Percentiles rank a stretch among this genome's conserved stretches.
These are phyloP conservation scores for Chrysemys picta DNA, from an alignment of 2,113 vertebrate genomes.

Conservation along the genomic window DNA sequence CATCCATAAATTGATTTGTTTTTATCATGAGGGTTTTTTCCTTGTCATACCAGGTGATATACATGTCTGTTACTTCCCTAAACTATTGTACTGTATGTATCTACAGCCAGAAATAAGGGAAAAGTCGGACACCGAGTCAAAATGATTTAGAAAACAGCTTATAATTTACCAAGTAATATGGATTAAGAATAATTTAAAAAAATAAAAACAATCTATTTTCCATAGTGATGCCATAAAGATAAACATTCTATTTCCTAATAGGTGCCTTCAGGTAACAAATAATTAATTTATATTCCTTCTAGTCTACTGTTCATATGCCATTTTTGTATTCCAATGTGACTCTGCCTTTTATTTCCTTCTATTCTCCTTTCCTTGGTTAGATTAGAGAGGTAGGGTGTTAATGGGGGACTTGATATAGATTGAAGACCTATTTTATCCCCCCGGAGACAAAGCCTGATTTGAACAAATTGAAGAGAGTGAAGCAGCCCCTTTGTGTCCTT, in stretches of 20 bases:
- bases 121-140: slow-evolving; percentile 10
- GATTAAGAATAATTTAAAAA: slow-evolving; percentile 45
- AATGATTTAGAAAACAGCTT: slow-evolving; percentile 47
- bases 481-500: slow-evolving; percentile 59
- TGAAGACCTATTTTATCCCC: slow-evolving; percentile 69
- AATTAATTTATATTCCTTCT: neutral
- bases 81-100: slow-evolving; percentile 12
- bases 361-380: slow-evolving; percentile 42
- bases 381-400: slow-evolving; percentile 73
- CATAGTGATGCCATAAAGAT: slow-evolving; percentile 1
- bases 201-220: slow-evolving; percentile 35
- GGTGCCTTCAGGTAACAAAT: slow-evolving; percentile 38
- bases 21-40: slow-evolving; percentile 42
- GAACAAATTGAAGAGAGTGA: slow-evolving; percentile 56
- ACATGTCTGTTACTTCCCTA: neutral
- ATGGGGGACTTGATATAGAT: slow-evolving; percentile 69
- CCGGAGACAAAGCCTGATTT: slow-evolving; percentile 59
- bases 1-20: slow-evolving; percentile 40
- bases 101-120: slow-evolving; percentile 33
- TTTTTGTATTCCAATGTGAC: slow-evolving; percentile 21
- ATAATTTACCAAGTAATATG: slow-evolving; percentile 50
- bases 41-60: slow-evolving; percentile 44
- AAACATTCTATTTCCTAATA: slow-evolving; percentile 39
- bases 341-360: slow-evolving; percentile 50
- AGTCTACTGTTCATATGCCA: neutral